These are phyloP conservation scores for Latrodectus elegans DNA, from an alignment of 2,888 invertebrate species.

Conservation along the genomic window DNA sequence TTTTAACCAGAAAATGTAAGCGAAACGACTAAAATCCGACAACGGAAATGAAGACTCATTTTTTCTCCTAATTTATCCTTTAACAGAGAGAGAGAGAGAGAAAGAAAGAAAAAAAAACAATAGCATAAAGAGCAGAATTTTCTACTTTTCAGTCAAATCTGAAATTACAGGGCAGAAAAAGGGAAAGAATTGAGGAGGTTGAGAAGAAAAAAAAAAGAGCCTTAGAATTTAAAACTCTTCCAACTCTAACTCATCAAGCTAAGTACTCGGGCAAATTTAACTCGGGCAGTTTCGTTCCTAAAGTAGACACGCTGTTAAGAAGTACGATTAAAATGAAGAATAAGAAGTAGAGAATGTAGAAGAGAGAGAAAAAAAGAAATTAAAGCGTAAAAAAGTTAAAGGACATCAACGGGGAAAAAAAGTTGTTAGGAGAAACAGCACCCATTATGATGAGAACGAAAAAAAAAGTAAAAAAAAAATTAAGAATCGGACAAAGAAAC, in stretches of 20 bases:
- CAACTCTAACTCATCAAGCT: constrained; percentile 58
- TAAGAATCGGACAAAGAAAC: constrained; percentile 49
- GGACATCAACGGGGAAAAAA: constrained; percentile 60
- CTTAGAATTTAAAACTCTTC: constrained; percentile 65
- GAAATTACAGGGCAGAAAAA: constrained; percentile 44
- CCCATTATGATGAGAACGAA: constrained; percentile 52
- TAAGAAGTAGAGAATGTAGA: constrained; percentile 24
- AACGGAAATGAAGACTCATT: constrained; percentile 59
- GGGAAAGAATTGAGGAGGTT: background rate
- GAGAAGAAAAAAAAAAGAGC: constrained; percentile 11
- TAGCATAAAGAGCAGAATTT: constrained; percentile 9
- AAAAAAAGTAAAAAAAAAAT: constrained; percentile 14
- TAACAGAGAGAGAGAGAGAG: constrained; percentile 1
- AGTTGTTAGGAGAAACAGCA: constrained; percentile 67
- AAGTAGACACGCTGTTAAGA: constrained; percentile 59
- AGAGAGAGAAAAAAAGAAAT: constrained; percentile 16
- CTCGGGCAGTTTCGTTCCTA: constrained; percentile 33
- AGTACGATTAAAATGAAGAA: constrained; percentile 62
- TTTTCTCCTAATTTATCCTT: constrained; percentile 38
- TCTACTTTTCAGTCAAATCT: constrained; percentile 44
- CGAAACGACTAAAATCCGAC: constrained; percentile 47
- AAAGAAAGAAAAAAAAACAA: constrained; percentile 5
- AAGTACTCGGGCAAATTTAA: constrained; percentile 66
- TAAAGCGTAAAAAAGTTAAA: constrained; percentile 32
- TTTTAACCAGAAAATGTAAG: constrained; percentile 18